phyloP scores from a whole-genome alignment of 2,113 vertebrate genomes.

The Mugil cephalus region DNA sequence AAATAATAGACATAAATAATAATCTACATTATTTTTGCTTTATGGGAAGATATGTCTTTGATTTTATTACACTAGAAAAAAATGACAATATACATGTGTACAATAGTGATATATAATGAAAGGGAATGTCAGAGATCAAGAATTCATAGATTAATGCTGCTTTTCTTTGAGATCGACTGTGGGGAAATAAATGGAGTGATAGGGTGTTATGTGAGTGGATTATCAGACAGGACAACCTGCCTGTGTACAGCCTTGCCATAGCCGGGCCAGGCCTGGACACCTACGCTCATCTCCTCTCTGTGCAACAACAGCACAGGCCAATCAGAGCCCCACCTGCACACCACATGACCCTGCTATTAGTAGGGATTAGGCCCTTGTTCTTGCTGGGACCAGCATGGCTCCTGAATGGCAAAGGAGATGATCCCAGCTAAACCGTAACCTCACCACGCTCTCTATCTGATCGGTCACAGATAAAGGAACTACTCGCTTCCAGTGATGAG shows the following conservation, averaged over 20 bases:
- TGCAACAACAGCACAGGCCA: constrained; percentile 66
- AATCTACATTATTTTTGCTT: neutral
- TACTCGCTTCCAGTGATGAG: constrained; percentile 95
- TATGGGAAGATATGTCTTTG: neutral
- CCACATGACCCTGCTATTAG: constrained; percentile 77
- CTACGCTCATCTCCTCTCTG: constrained; percentile 63
- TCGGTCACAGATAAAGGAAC: constrained; percentile 89
- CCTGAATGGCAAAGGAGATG: constrained; percentile 77
- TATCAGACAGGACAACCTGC: constrained; percentile 54
- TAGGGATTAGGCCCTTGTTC: constrained; percentile 77
- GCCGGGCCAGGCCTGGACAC: constrained; percentile 50
- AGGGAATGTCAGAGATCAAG: neutral
- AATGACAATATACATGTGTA: neutral
- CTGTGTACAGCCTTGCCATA: constrained; percentile 22
- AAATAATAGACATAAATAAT: no score
- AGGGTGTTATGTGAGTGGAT: constrained; percentile 61
- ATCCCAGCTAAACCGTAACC: constrained; percentile 81
- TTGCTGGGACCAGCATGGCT: constrained; percentile 80
- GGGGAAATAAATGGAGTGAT: constrained; percentile 52
- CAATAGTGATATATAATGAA: neutral
- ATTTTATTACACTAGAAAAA: neutral
- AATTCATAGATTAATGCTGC: constrained; percentile 8
- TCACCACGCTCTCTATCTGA: constrained; percentile 67
- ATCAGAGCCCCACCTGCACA: constrained; percentile 63
- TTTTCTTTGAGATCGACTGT: constrained; percentile 8